Evolutionary conservation across 2,797 vertebrate species (phyloP).

Genomic region (Cyclura pinguis): DNA sequence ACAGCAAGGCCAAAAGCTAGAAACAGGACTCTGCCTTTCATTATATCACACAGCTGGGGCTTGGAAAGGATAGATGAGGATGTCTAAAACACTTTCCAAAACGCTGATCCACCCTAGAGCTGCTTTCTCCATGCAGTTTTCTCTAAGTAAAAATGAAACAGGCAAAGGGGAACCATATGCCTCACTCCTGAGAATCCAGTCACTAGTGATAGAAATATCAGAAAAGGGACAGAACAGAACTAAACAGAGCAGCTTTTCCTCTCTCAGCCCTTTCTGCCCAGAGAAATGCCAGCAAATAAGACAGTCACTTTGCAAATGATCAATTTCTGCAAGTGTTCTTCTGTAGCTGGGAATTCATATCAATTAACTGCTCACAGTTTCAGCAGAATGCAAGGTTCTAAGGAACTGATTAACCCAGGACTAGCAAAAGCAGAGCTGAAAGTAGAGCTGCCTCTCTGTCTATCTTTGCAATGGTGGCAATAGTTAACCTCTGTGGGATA

Average conservation of each 20-base stretch:
- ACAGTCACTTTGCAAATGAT: background rate
- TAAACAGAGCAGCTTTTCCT: background rate
- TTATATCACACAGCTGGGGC: constrained; percentile 19
- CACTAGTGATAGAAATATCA: background rate
- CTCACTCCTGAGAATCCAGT: background rate
- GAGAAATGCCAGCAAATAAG: background rate
- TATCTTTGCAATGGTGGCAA: background rate
- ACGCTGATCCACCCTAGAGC: background rate
- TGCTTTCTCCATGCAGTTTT: background rate
- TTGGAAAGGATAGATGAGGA: constrained; percentile 1
- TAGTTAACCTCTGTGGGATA: background rate
- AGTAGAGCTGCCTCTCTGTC: background rate
- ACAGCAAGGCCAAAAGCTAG: constrained; percentile 26
- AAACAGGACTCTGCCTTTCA: constrained; percentile 2
- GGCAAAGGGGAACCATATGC: background rate
- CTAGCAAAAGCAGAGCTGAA: background rate
- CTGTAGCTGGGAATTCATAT: background rate
- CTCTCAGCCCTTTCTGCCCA: background rate
- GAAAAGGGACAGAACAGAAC: background rate
- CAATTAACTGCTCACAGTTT: constrained; percentile 1
- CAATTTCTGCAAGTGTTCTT: background rate
- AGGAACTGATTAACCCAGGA: background rate
- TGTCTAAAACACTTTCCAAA: background rate
- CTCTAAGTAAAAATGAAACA: background rate
- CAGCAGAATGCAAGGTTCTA: background rate